Conservation (phyloP, 2,797 vertebrate species). For the Enteromius trimaculatus region DNA sequence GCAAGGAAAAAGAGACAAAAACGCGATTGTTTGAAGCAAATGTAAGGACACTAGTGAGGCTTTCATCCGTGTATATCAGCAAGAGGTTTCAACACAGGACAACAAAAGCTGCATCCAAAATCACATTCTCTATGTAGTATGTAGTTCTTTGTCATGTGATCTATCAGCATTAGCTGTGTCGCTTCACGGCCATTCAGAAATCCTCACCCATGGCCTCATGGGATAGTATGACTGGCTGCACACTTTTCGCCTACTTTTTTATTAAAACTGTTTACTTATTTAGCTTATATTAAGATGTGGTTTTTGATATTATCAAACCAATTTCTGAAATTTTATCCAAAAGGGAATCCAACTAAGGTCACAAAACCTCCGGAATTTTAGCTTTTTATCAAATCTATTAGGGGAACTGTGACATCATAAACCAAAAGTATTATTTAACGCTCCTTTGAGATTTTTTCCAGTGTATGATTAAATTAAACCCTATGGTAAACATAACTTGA, state of each 20-base stretch:
- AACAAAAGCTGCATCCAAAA: background rate
- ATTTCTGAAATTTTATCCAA: too few species aligned
- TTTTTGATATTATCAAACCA: too few species aligned
- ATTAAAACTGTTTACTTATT: background rate
- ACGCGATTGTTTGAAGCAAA: constrained; percentile 47
- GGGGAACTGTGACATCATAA: too few species aligned
- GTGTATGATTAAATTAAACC: too few species aligned
- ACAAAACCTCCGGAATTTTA: too few species aligned
- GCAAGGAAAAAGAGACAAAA: constrained; percentile 13
- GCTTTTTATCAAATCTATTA: too few species aligned
- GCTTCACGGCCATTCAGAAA: background rate
- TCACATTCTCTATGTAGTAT: background rate
- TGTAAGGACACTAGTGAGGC: constrained; percentile 34
- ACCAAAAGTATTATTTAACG: too few species aligned
- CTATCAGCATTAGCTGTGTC: background rate
- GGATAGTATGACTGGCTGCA: background rate
- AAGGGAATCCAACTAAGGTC: too few species aligned
- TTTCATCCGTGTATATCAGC: background rate
- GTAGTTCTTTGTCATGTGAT: background rate
- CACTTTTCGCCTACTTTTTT: background rate
- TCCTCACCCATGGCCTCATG: background rate
- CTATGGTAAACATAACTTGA: too few species aligned
- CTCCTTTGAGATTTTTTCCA: too few species aligned
- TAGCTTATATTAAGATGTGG: too few species aligned
- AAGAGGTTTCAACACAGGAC: background rate